phyloP scores from a whole-genome alignment of 2,113 vertebrate genomes.

The Poecilia latipinna region DNA sequence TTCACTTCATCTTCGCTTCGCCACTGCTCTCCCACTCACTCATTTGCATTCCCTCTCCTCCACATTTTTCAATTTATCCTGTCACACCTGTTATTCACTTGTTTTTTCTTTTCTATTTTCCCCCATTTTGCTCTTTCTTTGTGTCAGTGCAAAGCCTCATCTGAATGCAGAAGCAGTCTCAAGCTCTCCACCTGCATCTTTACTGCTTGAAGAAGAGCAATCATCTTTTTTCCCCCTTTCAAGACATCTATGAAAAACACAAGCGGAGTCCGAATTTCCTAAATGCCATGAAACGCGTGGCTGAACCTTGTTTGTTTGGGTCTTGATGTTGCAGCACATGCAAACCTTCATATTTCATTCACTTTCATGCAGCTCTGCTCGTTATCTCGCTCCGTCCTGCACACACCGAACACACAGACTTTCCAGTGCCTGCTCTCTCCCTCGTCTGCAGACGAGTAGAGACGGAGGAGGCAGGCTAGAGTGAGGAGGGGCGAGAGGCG shows the following conservation, averaged over 20 bases:
- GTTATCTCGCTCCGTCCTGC: constrained; percentile 57
- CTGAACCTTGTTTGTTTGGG: constrained; percentile 8
- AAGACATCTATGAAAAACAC: constrained; percentile 2
- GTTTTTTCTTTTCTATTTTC: constrained; percentile 15
- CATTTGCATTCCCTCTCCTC: constrained; percentile 71
- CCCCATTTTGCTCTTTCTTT: constrained; percentile 16
- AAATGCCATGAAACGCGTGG: background rate
- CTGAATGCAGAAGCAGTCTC: constrained; percentile 60
- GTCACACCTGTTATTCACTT: constrained; percentile 75
- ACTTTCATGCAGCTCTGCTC: constrained; percentile 52
- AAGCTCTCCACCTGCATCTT: constrained; percentile 56
- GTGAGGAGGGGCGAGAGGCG: constrained; percentile 40
- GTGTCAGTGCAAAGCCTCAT: constrained; percentile 57
- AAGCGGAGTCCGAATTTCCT: constrained; percentile 27
- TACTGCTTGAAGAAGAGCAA: constrained; percentile 40
- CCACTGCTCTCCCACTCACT: constrained; percentile 58
- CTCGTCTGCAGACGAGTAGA: constrained; percentile 62
- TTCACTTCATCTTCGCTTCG: constrained; percentile 28
- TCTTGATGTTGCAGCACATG: constrained; percentile 1
- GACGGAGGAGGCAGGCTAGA: constrained; percentile 44
- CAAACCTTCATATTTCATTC: constrained; percentile 49
- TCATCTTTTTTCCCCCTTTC: constrained; percentile 21
- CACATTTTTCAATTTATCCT: constrained; percentile 54
- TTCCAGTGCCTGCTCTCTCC: constrained; percentile 46
- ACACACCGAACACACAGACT: constrained; percentile 32